Percentiles rank a stretch among this genome's conserved stretches.
phyloP scores from a whole-genome alignment of 1,140 invertebrate genomes.

The Ridgeia piscesae region DNA sequence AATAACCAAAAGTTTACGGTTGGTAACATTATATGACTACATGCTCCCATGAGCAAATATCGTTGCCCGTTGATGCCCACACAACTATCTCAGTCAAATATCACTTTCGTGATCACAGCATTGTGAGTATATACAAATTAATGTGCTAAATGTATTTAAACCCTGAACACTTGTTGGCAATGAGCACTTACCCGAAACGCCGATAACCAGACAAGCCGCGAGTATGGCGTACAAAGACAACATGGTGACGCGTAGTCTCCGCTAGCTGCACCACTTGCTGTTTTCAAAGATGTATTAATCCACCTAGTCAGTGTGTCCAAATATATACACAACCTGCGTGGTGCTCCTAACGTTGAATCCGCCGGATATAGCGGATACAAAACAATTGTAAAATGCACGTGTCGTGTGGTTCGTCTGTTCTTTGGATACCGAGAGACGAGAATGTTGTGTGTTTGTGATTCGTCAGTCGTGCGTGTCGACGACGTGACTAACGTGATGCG shows the following conservation, averaged over 20 bases:
- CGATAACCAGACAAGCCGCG: neutral
- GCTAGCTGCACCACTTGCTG: neutral
- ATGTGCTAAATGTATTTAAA: neutral
- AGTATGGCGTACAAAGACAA: neutral
- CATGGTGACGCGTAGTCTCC: neutral
- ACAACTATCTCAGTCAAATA: neutral
- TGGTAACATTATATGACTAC: neutral
- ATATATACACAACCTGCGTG: neutral
- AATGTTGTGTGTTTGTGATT: neutral
- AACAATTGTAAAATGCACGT: neutral
- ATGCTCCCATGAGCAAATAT: neutral
- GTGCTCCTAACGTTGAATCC: neutral
- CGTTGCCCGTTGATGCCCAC: neutral
- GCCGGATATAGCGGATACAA: neutral
- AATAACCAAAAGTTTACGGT: neutral
- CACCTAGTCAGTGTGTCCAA: neutral
- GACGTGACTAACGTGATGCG: neutral
- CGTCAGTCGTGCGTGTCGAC: neutral
- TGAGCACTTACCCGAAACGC: neutral
- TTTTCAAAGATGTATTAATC: neutral
- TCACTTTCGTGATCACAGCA: neutral
- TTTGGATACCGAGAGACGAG: too few species aligned
- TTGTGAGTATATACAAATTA: neutral
- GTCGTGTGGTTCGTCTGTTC: neutral
- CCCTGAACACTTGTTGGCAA: neutral